Evolutionary conservation across 2,113 vertebrate genomes (phyloP), one percentile per base, ranked within the genome.

Genomic region (Oncorhynchus kisutch): DNA sequence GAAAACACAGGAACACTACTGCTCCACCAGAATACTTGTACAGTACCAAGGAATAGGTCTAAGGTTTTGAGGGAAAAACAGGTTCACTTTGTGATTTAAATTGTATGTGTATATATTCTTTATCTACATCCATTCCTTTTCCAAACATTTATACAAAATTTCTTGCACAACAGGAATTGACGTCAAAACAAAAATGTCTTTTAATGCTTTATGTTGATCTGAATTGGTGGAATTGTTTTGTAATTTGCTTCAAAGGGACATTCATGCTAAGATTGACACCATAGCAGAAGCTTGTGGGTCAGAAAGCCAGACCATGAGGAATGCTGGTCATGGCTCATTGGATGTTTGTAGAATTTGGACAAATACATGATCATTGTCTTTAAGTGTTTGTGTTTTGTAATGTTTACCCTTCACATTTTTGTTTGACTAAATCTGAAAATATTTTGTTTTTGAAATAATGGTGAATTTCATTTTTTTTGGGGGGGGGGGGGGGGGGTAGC

Each of bases 1-100:
- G 86, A 96, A 94, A 93, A 91, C 1, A 62, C 59, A 62, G 93
- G 90, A 82, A 93, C 86, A 94, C 92, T 94, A 96, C 91, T 79
- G 90, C 87, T 92, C 94, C 93, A 95, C 88, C 90, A 92, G 90
- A 95, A 91, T 94, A 96, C 94, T 91, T 86, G 75, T 94, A 88
- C 71, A 78, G 81, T 79, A 81, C 82, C 76, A 75, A 89, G 81
- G 73, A 85, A 82, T 66, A 85, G 69, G 75, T 71, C 73, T 79
- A 77, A 18, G 11, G 24, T 71, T 87, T 70, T 74, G 71, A 89
- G 76, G 22, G 22, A 77, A 90, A 86, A 92, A 92, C 91, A 91
- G 84, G 88, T 76, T 92, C 92, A 92, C 90, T 69, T 87, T 89
- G 91, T 85, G 81, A 90, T 85, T 91, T 90, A 51, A 89, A 3